Conservation (phyloP, 2,888 invertebrate genomes). For the Microctonus aethiopoides region DNA sequence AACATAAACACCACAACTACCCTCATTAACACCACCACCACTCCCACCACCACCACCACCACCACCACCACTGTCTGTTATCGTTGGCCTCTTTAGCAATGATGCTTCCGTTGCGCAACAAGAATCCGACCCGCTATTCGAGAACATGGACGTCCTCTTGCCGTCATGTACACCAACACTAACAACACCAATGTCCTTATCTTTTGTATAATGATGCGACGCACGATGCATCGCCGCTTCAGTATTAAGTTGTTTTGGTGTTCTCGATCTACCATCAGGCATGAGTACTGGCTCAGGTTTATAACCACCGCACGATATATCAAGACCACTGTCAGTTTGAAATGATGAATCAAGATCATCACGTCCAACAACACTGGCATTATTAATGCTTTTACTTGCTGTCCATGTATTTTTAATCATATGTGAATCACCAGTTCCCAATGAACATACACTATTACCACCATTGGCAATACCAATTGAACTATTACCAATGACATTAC, state of each 20-base stretch:
- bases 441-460: conserved; percentile 72
- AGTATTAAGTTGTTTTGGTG: conserved; percentile 87
- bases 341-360: conserved; percentile 68
- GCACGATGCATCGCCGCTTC: conserved; percentile 76
- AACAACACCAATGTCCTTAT: conserved; percentile 67
- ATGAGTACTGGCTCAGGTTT: conserved; percentile 72
- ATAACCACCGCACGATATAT: conserved; percentile 67
- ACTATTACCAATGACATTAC: conserved; percentile 47
- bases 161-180: conserved; percentile 67
- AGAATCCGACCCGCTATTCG: conserved; percentile 58
- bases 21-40: conserved; percentile 45
- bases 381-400: conserved; percentile 77
- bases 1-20: conserved; percentile 74
- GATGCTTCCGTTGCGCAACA: conserved; percentile 72
- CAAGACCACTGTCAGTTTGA: conserved; percentile 70
- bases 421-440: conserved; percentile 72
- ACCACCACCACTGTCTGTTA: conserved; percentile 49
- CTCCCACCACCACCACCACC: conserved; percentile 47
- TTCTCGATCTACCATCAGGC: conserved; percentile 67
- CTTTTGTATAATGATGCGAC: conserved; percentile 70
- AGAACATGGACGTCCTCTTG: conserved; percentile 67
- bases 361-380: conserved; percentile 65
- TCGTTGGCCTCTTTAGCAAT: conserved; percentile 75
- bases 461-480: conserved; percentile 83
- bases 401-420: conserved; percentile 89